phyloP scores from a whole-genome alignment of 2,888 invertebrate species.

The Capitulum mitella region DNA sequence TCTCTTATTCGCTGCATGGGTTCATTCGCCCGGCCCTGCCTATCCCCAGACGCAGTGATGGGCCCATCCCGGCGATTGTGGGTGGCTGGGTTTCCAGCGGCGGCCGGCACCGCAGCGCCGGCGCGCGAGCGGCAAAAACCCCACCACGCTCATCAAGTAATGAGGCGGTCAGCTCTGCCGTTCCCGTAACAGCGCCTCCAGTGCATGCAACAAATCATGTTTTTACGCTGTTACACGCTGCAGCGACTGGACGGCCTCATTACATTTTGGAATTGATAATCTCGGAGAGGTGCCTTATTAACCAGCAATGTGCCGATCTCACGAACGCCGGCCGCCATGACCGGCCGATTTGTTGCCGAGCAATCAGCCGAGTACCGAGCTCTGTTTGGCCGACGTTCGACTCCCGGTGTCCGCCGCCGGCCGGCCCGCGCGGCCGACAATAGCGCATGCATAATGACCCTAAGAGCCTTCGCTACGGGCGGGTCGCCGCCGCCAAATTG shows the following conservation, averaged over 20 bases:
- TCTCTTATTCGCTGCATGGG: background rate
- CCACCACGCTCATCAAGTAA: slow-evolving; percentile 12
- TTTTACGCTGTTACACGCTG: background rate
- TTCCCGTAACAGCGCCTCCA: background rate
- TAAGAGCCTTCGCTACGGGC: slow-evolving; percentile 5
- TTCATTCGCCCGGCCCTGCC: background rate
- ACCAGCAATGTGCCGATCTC: slow-evolving; percentile 2
- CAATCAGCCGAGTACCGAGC: background rate
- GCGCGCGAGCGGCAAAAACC: background rate
- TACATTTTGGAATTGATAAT: slow-evolving; percentile 9
- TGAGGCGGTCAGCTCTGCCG: background rate
- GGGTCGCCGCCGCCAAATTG: background rate
- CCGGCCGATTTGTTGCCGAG: background rate
- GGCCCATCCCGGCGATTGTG: background rate
- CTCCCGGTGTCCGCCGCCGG: background rate
- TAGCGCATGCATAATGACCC: background rate
- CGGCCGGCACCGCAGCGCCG: background rate
- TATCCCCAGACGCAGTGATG: background rate
- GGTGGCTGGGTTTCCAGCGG: background rate
- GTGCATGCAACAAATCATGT: slow-evolving; percentile 21
- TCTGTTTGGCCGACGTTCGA: background rate
- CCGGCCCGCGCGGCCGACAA: background rate
- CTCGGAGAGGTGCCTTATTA: slow-evolving; percentile 10
- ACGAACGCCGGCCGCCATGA: background rate
- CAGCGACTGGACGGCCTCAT: background rate